Base-by-base conservation (phyloP, 2,113 vertebrate genomes). In the Ivindomyrus marchei region DNA sequence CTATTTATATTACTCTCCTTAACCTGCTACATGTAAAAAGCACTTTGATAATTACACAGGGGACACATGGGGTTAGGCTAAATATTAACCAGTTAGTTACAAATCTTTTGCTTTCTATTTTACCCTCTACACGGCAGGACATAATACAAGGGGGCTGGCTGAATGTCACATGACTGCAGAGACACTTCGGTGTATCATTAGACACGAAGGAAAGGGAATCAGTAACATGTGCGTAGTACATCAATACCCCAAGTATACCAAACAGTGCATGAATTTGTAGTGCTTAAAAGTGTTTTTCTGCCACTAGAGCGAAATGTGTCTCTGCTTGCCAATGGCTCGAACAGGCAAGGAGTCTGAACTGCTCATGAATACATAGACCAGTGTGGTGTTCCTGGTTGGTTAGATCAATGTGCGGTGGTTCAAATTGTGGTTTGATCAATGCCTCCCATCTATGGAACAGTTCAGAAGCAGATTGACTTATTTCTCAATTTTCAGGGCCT, bases 401-500 rank as follows among this genome's bases (percentile, higher is more conserved):
- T 36, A 39, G 70, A 77, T 62, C 4, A 31, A 24, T 15, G 39
- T 17, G 45, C 4, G 27, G 39, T 19, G 13, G 11, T 21, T 24
- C 24, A 27, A 15, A 45, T 58, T n/a, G 56, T 45, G 42, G 27
- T 50, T n/a, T 80, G 74, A 80, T 88, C 24, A 70, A 42, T 27
- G 39, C 3, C 5, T 62, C 53, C 53, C 42, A 50, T 88, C 90
- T 70, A 66, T 39, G 2, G 45, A 86, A 50, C 47, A n/a, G 70
- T 58, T 89, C 66, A 89, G 88, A 47, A 39, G 83, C 89, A 77
- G 62, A 70, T 13, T 31, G 62, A 70, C 24, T 66, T 27, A 3
- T 31, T 27, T 27, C 8, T 70, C 62, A 70, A 66, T 88, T 89
- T 89, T 88, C 77, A 53, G 83, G 46, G 90, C 52, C 88, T 83